These are phyloP conservation scores for Volucella zonaria DNA, from an alignment of 2,888 invertebrate species.

Conservation along the genomic window DNA sequence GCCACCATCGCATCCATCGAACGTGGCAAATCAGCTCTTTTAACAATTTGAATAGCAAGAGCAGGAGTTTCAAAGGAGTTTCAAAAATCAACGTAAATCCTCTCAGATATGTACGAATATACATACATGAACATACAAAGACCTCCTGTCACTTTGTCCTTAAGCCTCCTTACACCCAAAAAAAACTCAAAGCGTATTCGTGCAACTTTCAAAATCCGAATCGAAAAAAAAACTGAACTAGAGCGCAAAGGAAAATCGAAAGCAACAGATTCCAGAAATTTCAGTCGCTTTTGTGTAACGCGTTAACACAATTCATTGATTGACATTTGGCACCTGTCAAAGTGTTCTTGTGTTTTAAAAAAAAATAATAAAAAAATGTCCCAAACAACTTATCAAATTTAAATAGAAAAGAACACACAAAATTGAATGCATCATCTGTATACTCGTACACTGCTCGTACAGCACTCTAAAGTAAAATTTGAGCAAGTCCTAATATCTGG, in stretches of 20 bases:
- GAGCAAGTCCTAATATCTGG: too few relatives aligned
- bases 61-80: not conserved
- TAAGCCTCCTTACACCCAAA: conserved; percentile 2
- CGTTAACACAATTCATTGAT: too few relatives aligned
- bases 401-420: too few relatives aligned
- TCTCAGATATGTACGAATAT: not conserved
- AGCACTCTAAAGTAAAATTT: too few relatives aligned
- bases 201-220: conserved; percentile 33
- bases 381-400: too few relatives aligned
- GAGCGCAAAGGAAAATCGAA: not conserved
- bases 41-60: conserved; percentile 43
- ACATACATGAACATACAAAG: not conserved
- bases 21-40: conserved; percentile 48
- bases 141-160: not conserved
- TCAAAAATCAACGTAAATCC: conserved; percentile 21
- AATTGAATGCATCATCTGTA: too few relatives aligned
- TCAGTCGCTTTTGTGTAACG: too few relatives aligned
- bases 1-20: conserved; percentile 15
- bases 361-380: too few relatives aligned
- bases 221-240: conserved; percentile 7
- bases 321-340: too few relatives aligned
- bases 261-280: too few relatives aligned
- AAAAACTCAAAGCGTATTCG: conserved; percentile 40
- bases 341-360: too few relatives aligned
- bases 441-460: too few relatives aligned